Base-by-base conservation (phyloP, 1,140 invertebrate genomes). In the Ceratosolen solmsi region DNA sequence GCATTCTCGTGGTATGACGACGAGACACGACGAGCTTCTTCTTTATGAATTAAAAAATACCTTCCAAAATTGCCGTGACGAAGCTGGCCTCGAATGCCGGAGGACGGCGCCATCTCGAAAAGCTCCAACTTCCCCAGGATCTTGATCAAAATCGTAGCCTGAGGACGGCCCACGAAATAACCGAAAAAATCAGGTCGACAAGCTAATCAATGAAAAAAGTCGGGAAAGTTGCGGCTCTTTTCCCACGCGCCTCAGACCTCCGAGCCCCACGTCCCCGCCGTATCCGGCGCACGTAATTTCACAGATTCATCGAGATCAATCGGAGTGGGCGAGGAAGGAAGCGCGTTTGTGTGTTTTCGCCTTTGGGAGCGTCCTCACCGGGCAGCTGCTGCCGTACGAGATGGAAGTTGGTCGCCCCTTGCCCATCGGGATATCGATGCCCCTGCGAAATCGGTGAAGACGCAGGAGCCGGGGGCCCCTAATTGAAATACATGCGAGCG, bases 401-500 rank as follows among this genome's bases (percentile, higher is more conserved):
- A 60, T n/a, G 15, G 15, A 36, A 22, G 33, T 9, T n/a, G 33
- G 33, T 38, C 25, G 33, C 63, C 36, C 9, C 36, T 33, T 25
- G 38, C 38, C n/a, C 22, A 49, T 15, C 75, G 33, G 51, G 33
- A 49, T 58, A 58, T 75, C 20, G 27, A 75, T 56, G 30, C 15
- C 15, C 60, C 33, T 20, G 27, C 72, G 46, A 70, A 78, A 77
- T 77, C 74, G 38, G 7, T 65, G 41, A 5, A 58, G 22, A 58
- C 22, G 17, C 49, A 22, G 54, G 13, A 51, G 72, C 80, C 80
- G 73, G 60, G 73, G 73, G 80, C 80, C 46, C 80, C 63, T 81
- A 81, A 81, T 81, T 81, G 80, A 81, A 81, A 81, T 75, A 76
- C 71, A 80, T 56, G 73, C 41, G 73, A 81, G 71, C 22, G 63